Percentiles rank a stretch among this genome's conserved stretches.
Conservation (phyloP, 2,797 vertebrate species). For the Columba guinea region DNA sequence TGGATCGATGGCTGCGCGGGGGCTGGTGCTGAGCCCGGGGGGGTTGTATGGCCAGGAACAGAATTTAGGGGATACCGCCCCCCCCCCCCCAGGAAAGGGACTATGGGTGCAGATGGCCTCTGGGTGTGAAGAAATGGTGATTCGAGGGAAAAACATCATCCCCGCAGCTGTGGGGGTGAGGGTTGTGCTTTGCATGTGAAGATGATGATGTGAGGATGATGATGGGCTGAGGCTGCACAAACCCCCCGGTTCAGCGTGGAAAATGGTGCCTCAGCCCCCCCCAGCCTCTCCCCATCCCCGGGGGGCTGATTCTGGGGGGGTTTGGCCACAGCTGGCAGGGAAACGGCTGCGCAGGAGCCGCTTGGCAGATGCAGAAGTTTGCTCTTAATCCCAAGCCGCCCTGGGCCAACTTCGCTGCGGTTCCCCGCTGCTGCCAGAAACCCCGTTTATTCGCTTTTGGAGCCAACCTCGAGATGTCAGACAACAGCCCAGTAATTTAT, state of each 20-base stretch:
- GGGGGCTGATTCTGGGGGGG: neutral
- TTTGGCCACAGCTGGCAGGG: slow-evolving; percentile 10
- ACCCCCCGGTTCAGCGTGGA: neutral
- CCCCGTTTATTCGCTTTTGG: neutral
- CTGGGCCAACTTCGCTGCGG: neutral
- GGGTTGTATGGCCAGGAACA: neutral
- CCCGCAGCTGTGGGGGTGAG: accelerated
- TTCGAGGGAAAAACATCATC: accelerated
- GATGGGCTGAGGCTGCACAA: neutral
- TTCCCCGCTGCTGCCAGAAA: neutral
- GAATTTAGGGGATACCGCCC: neutral
- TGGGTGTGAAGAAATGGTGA: accelerated
- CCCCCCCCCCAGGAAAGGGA: neutral
- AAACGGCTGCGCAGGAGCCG: neutral
- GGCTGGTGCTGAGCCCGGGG: neutral
- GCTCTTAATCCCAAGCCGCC: neutral
- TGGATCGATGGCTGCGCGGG: neutral
- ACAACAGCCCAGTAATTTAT: slow-evolving; percentile 21
- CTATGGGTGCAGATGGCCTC: neutral
- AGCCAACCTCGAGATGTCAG: neutral
- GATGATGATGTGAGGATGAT: neutral
- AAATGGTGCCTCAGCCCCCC: neutral
- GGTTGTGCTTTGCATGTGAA: neutral
- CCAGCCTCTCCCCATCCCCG: neutral
- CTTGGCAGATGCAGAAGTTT: neutral